Evolutionary conservation across 92 coral and sea anemone genomes (phyloP), one percentile per base, ranked within the genome.

Genomic region (Paramuricea clavata): DNA sequence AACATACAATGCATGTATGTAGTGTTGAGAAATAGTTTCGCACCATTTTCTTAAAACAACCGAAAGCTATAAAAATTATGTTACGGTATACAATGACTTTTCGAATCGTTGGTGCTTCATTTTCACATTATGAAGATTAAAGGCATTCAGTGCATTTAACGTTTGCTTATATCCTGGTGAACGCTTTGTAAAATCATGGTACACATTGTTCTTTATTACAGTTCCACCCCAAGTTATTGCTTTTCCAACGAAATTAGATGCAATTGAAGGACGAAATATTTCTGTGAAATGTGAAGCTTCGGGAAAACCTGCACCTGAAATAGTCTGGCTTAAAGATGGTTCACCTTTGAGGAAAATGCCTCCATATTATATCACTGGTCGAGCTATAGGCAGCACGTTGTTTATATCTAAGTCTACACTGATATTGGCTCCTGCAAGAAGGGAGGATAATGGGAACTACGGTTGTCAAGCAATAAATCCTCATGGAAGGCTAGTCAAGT

Each of bases 281-380:
- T 89, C 91, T 33, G 89, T 92, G 69, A 86, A 93, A 2, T 95
- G 98, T 25, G 57, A 72, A 60, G 95, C 89, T 49, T 74, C 89
- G 25, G 97, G 91, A 17, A 95, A 90, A 78, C 97, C 98, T 1
- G 39, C 62, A 1, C 90, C 98, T n/a, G 15, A 47, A 0, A 87
- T 95, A 21, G 32, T 54, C 15, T 95, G 98, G 98, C 33, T 32
- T 26, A 70, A 92, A 61, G 76, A 92, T 85, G 89, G 90, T 4
- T 10, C 56, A 31, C 73, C 73, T 16, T 19, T 59, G 34, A 43
- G 73, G 3, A 34, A 79, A 27, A 3, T 19, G 7, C 84, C 84
- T n/a, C 50, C 6, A n/a, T n/a, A 41, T 35, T 21, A 5, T n/a
- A 47, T 79, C 27, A 67, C 17, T 35, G 73, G 56, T 33, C 22